phyloP scores from a whole-genome alignment of 1,140 invertebrate genomes.

The Leguminivora glycinivorella region DNA sequence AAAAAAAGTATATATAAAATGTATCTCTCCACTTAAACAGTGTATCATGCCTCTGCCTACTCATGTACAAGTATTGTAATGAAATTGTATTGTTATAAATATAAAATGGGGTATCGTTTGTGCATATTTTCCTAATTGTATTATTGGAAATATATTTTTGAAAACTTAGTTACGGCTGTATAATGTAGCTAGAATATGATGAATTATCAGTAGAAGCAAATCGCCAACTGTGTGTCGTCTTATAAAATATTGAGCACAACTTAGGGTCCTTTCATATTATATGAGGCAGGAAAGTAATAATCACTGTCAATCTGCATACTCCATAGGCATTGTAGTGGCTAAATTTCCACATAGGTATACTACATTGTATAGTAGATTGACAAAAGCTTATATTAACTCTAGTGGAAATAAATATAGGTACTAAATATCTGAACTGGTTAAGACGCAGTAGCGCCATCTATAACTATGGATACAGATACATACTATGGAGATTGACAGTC shows the following conservation, averaged over 20 bases:
- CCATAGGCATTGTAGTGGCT: background rate
- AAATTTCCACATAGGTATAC: too few relatives aligned
- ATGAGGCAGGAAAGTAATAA: conserved; percentile 30
- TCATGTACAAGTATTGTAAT: conserved; percentile 46
- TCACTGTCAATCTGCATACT: conserved; percentile 26
- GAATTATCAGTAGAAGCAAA: conserved; percentile 38
- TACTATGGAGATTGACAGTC: background rate
- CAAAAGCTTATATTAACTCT: background rate
- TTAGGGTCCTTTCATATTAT: conserved; percentile 44
- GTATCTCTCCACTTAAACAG: conserved; percentile 11
- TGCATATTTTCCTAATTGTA: conserved; percentile 56
- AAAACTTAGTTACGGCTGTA: conserved; percentile 45
- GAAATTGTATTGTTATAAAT: conserved; percentile 51
- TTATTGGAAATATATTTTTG: conserved; percentile 68
- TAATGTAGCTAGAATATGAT: conserved; percentile 60
- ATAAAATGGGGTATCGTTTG: conserved; percentile 42
- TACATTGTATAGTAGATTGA: too few relatives aligned
- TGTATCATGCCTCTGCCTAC: conserved; percentile 46
- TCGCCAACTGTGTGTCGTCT: conserved; percentile 33
- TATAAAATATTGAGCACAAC: conserved; percentile 45
- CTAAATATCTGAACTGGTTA: background rate
- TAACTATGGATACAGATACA: background rate
- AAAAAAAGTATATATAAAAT: conserved; percentile 26
- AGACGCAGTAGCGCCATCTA: background rate
- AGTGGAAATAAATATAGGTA: background rate